Conservation (phyloP, 2,888 invertebrate species). For the Eudasyphora cyanicolor region DNA sequence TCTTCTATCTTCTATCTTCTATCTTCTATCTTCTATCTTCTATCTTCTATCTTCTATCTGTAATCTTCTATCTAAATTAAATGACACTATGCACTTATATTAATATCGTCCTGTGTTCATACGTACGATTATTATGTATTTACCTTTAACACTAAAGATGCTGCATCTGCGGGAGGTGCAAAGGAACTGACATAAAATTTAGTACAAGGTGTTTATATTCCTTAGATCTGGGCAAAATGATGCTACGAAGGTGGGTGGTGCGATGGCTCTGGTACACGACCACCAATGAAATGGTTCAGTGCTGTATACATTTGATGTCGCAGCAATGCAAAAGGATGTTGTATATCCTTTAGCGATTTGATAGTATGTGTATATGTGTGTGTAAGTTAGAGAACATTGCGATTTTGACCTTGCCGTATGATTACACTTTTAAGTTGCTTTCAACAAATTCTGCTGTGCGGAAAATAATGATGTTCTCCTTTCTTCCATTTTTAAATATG, state of each 20-base stretch:
- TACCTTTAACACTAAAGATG: not conserved
- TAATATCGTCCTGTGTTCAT: too few relatives aligned
- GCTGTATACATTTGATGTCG: not conserved
- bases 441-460: not conserved
- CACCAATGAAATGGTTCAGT: not conserved
- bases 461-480: too few relatives aligned
- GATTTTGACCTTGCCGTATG: not conserved
- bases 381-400: not conserved
- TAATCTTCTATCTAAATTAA: too few relatives aligned
- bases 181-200: not conserved
- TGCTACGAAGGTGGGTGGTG: not conserved
- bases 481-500: too few relatives aligned
- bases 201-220: constrained; percentile 8
- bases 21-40: too few relatives aligned
- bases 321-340: not conserved
- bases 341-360: not conserved
- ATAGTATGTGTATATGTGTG: not conserved
- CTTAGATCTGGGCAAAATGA: not conserved
- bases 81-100: too few relatives aligned
- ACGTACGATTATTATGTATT: not conserved
- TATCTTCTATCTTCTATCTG: too few relatives aligned
- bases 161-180: not conserved
- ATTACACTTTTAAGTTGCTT: constrained; percentile 2
- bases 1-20: too few relatives aligned
- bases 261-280: not conserved